Evolutionary conservation across 2,113 vertebrate species (phyloP).

Genomic region (Thomomys bottae): DNA sequence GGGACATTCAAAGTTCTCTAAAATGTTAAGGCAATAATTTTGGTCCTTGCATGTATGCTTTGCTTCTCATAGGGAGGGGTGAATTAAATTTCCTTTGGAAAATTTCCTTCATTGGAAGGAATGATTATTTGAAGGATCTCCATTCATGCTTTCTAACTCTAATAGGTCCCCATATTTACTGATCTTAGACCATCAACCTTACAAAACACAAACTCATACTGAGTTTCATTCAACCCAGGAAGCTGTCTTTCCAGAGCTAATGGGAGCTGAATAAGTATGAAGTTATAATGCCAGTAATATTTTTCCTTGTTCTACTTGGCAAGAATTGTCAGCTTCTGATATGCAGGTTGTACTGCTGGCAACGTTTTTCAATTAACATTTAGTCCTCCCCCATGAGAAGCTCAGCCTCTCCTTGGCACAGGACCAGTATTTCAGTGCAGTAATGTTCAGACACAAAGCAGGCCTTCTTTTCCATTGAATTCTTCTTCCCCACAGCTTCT

Average conservation of each 20-base stretch:
- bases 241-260: constrained; percentile 41
- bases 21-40: neutral
- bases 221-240: constrained; percentile 42
- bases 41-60: neutral
- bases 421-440: constrained; percentile 29
- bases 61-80: neutral
- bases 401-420: constrained; percentile 24
- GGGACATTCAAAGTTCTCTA: neutral
- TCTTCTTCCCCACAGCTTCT: neutral
- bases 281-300: constrained; percentile 60
- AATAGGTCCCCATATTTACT: neutral
- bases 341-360: constrained; percentile 38
- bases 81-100: constrained; percentile 12
- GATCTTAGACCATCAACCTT: neutral
- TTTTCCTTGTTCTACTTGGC: constrained; percentile 68
- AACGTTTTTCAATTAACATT: constrained; percentile 69
- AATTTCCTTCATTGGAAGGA: constrained; percentile 18
- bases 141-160: neutral
- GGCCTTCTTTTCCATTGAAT: neutral
- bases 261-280: constrained; percentile 42
- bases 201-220: neutral
- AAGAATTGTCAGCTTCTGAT: constrained; percentile 39
- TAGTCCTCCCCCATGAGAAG: constrained; percentile 42
- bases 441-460: constrained; percentile 28
- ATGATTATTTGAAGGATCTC: neutral